phyloP scores from a whole-genome alignment of 2,888 invertebrate genomes.

The Bedellia somnulentella region DNA sequence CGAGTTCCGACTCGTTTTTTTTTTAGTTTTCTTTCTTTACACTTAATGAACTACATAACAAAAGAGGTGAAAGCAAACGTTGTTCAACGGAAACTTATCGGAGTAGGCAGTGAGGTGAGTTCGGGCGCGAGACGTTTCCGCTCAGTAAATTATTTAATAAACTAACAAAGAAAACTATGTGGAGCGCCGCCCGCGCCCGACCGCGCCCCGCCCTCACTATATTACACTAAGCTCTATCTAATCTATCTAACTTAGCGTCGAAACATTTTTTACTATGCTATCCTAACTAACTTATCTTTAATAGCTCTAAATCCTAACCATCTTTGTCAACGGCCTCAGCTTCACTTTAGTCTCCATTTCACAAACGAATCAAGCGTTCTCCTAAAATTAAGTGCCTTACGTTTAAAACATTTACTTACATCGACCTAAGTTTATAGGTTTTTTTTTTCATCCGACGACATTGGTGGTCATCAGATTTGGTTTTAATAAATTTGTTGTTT shows the following conservation, averaged over 20 bases:
- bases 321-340: constrained; percentile 33
- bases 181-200: constrained; percentile 25
- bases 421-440: constrained; percentile 16
- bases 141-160: constrained; percentile 59
- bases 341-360: constrained; percentile 33
- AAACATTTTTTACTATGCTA: constrained; percentile 55
- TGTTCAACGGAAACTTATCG: constrained; percentile 53
- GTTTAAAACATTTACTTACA: constrained; percentile 53
- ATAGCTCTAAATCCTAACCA: constrained; percentile 33
- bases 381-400: constrained; percentile 49
- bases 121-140: constrained; percentile 31
- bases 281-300: constrained; percentile 55
- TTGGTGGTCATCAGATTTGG: constrained; percentile 42
- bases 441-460: constrained; percentile 43
- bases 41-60: constrained; percentile 59
- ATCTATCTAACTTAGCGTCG: constrained; percentile 52
- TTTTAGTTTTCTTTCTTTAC: constrained; percentile 52
- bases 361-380: constrained; percentile 39
- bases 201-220: constrained; percentile 24
- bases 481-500: constrained; percentile 39
- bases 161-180: constrained; percentile 57
- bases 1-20: constrained; percentile 39
- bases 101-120: constrained; percentile 20
- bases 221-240: constrained; percentile 52
- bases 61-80: constrained; percentile 58